Evolutionary conservation across 2,797 vertebrate species (phyloP), one percentile per base, ranked within the genome.

Genomic region (Lagocephalus sceleratus): DNA sequence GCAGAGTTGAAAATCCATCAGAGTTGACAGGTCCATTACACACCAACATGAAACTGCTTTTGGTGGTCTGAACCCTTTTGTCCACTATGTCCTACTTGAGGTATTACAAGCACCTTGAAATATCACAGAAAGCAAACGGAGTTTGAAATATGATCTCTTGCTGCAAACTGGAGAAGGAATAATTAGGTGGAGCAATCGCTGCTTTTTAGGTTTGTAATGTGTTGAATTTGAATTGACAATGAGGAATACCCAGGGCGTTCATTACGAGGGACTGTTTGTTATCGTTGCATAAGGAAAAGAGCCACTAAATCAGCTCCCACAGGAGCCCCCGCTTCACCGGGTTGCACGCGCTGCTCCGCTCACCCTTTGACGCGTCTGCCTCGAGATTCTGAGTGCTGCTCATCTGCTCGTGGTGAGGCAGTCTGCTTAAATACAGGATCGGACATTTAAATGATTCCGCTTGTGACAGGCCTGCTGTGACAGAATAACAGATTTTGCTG

Each of bases 401-500:
- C 87, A 86, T 89, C 88, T 88, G 84, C 83, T 89, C 77, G 73
- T 42, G 68, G 75, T 76, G 79, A 87, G 86, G 79, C 88, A 83
- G 85, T 81, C 88, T 85, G 86, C 88, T 92, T 90, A 90, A 91
- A 89, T 88, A 89, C 89, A 90, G 87, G 81, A 90, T 87, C 82
- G 86, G 85, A 87, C 87, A 90, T 90, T 90, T 87, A 90, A 90
- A 89, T 89, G 85, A 90, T 90, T 89, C 87, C 75, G 80, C 85
- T 85, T 78, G 85, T 89, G 87, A 89, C 87, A 90, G 85, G 85
- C 88, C 83, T 88, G 84, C 88, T 89, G 89, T 88, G 88, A 89
- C 83, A 88, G 85, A 87, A 88, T 90, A 91, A 88, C 89, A 89
- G 83, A 89, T 88, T 90, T 83, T 76, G 79, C 85, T 76, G 85